phyloP scores from a whole-genome alignment of 2,113 vertebrate species.

The Oryzias woworae region DNA sequence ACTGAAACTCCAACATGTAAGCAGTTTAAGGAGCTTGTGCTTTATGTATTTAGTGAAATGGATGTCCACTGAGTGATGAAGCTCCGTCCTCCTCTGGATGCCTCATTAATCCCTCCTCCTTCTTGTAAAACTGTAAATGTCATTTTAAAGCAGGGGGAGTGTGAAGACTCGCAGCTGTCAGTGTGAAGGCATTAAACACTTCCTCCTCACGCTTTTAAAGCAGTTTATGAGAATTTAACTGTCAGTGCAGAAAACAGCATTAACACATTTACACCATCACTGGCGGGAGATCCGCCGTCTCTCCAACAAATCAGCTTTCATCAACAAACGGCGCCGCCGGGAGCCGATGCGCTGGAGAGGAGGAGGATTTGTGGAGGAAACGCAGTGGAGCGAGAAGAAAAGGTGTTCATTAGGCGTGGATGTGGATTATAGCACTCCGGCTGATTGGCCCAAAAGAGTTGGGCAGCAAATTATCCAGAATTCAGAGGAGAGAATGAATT shows the following conservation, averaged over 20 bases:
- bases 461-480: background rate
- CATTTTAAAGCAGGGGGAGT: constrained; percentile 5
- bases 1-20: too few relatives aligned
- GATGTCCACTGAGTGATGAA: background rate
- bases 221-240: constrained; percentile 1
- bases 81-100: background rate
- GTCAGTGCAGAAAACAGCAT: background rate
- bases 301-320: background rate
- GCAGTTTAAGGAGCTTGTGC: background rate
- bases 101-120: background rate
- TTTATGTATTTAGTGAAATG: background rate
- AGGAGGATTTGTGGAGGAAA: background rate
- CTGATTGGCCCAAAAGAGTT: constrained; percentile 1
- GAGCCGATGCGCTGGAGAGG: background rate
- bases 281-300: constrained; percentile 5
- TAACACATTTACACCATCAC: background rate
- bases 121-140: constrained; percentile 4
- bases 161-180: constrained; percentile 22
- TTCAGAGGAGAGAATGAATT: background rate
- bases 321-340: background rate
- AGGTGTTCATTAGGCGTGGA: constrained; percentile 2
- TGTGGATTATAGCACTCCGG: background rate
- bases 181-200: constrained; percentile 4
- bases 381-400: background rate
- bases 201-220: background rate